These are phyloP conservation scores for Papilio helenus DNA, from an alignment of 1,140 invertebrate species.

Conservation along the genomic window DNA sequence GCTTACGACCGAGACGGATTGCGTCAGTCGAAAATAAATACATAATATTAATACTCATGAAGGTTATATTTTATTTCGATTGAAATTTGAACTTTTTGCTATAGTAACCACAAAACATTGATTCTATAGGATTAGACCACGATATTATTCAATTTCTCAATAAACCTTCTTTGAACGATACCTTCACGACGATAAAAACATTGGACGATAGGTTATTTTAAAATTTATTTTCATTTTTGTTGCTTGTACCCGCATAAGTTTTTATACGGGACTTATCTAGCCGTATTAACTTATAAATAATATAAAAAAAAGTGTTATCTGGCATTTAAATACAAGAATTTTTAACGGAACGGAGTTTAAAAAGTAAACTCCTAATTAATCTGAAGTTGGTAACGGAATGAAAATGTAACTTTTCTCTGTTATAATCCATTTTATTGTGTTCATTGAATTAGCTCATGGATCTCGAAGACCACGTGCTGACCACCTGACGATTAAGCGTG, in stretches of 20 bases:
- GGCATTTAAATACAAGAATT: neutral
- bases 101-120: neutral
- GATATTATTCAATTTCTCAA: neutral
- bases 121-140: neutral
- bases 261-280: neutral
- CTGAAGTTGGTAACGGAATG: neutral
- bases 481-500: neutral
- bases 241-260: neutral
- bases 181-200: neutral
- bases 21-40: slow-evolving; percentile 18
- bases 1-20: slow-evolving; percentile 3
- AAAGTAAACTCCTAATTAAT: neutral
- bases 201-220: neutral
- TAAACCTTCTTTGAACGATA: neutral
- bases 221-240: neutral
- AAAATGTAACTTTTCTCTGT: neutral
- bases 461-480: neutral
- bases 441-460: neutral
- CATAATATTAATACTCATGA: slow-evolving; percentile 12
- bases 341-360: neutral
- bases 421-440: neutral
- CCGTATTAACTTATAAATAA: neutral
- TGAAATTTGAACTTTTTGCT: slow-evolving; percentile 16
- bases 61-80: slow-evolving; percentile 26
- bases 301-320: neutral